Conservation (phyloP, 2,888 invertebrate species). For the Rhopalosiphum nymphaeae region DNA sequence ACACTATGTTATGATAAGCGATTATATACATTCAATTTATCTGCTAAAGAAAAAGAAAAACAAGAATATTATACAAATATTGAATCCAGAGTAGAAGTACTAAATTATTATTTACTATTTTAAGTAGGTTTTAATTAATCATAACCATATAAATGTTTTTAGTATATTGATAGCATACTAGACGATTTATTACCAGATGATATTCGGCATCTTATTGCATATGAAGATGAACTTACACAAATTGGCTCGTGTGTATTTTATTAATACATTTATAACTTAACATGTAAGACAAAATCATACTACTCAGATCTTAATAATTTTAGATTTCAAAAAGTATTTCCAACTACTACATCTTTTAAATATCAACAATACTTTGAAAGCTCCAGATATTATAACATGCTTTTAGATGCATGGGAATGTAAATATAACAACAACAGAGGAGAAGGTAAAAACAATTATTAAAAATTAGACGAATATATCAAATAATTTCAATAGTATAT, state of each 20-base stretch:
- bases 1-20: conserved; percentile 75
- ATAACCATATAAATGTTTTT: not conserved
- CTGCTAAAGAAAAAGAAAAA: conserved; percentile 79
- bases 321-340: conserved; percentile 87
- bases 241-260: conserved; percentile 72
- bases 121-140: not conserved
- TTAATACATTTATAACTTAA: too few relatives aligned
- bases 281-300: not conserved
- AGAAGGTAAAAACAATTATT: conserved; percentile 74
- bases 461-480: conserved; percentile 71
- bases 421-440: conserved; percentile 79
- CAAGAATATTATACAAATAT: conserved; percentile 75
- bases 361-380: conserved; percentile 87
- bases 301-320: conserved; percentile 54
- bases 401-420: conserved; percentile 93
- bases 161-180: conserved; percentile 82
- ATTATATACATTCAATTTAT: conserved; percentile 78
- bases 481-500: not conserved
- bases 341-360: conserved; percentile 79
- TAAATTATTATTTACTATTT: not conserved
- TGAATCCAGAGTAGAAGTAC: conserved; percentile 74
- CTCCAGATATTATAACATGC: conserved; percentile 89
- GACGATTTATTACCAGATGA: conserved; percentile 91
- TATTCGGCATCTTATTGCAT: conserved; percentile 84
- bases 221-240: conserved; percentile 90